These are phyloP conservation scores for Illadopsis cleaveri DNA, from an alignment of 2,113 vertebrate species.

Conservation along the genomic window DNA sequence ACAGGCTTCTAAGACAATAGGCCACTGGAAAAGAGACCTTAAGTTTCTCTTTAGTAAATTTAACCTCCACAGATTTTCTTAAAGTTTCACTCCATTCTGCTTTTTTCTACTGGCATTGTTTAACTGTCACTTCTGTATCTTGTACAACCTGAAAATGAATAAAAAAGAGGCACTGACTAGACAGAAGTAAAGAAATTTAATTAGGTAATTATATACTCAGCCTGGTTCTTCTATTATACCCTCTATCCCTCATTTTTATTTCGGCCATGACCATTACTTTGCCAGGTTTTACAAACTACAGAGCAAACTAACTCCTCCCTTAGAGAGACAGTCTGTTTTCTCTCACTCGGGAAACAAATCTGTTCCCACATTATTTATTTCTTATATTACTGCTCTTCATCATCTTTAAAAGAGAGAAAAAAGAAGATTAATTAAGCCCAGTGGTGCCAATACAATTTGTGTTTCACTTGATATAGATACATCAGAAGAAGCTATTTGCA, in stretches of 20 bases:
- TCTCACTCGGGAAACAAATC: conserved; percentile 5
- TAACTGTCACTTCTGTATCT: not conserved
- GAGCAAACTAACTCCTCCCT: not conserved
- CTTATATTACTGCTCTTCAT: not conserved
- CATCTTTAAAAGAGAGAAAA: not conserved
- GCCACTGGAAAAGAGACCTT: not conserved
- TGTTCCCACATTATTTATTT: not conserved
- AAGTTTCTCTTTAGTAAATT: not conserved
- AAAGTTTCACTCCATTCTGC: not conserved
- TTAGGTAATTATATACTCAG: not conserved
- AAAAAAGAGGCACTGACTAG: not conserved
- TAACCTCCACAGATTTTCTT: not conserved
- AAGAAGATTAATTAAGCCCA: not conserved
- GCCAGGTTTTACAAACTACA: not conserved
- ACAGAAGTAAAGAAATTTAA: not conserved
- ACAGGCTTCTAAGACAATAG: not conserved
- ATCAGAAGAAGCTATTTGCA: not conserved
- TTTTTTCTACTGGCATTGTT: not conserved
- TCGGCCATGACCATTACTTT: not conserved
- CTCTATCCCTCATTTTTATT: not conserved
- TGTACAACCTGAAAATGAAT: not conserved
- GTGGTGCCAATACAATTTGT: not conserved
- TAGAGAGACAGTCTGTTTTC: not conserved
- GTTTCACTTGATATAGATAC: not conserved
- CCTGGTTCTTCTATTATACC: not conserved